phyloP scores from a whole-genome alignment of 1,140 invertebrate genomes.

The Dendroctonus valens region DNA sequence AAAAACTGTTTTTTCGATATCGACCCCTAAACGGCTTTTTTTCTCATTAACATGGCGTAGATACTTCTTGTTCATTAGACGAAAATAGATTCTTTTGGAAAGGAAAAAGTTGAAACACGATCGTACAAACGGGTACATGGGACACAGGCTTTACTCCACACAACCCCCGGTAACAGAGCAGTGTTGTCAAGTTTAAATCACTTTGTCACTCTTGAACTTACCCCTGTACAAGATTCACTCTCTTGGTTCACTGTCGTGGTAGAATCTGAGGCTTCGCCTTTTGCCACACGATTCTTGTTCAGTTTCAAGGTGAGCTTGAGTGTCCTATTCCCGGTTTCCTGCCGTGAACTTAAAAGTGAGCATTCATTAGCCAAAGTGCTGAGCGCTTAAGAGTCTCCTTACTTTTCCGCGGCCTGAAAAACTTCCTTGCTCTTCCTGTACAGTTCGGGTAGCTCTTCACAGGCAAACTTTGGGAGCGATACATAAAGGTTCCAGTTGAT shows the following conservation, averaged over 20 bases:
- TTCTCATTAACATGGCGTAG: too few relatives aligned
- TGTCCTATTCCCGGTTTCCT: neutral
- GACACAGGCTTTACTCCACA: too few relatives aligned
- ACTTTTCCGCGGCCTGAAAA: conserved; percentile 21
- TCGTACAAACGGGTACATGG: too few relatives aligned
- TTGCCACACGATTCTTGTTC: conserved; percentile 2
- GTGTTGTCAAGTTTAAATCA: too few relatives aligned
- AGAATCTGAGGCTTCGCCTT: neutral
- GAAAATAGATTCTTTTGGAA: too few relatives aligned
- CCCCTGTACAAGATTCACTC: neutral
- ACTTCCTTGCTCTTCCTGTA: conserved; percentile 36
- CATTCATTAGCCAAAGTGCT: conserved; percentile 1
- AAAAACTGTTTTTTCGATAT: too few relatives aligned
- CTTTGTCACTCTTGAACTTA: too few relatives aligned
- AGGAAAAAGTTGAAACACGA: too few relatives aligned
- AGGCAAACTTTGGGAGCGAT: conserved; percentile 33
- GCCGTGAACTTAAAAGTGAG: too few relatives aligned
- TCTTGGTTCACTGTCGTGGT: neutral
- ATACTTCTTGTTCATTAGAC: too few relatives aligned
- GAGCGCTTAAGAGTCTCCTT: conserved; percentile 27
- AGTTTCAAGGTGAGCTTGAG: conserved; percentile 24
- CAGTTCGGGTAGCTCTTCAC: conserved; percentile 37
- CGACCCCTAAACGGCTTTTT: too few relatives aligned
- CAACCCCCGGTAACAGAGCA: too few relatives aligned
- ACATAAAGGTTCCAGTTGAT: conserved; percentile 34